Percentiles rank a stretch among this genome's conserved stretches.
These are phyloP conservation scores for Mythimna ferrago DNA, from an alignment of 2,888 invertebrate species.

Conservation along the genomic window DNA sequence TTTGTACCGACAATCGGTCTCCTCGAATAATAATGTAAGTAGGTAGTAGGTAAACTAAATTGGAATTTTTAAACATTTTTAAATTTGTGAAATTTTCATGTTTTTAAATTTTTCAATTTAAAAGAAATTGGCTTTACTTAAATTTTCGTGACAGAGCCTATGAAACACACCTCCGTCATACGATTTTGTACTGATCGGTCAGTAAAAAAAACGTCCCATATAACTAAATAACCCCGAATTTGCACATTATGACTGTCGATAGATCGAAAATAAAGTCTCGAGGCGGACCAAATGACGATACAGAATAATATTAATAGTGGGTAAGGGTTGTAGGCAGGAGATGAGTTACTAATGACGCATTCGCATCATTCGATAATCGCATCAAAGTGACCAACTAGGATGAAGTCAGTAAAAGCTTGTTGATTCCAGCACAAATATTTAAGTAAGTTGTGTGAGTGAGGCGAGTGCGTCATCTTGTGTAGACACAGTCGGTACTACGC, in stretches of 20 bases:
- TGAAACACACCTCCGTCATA: too few species aligned
- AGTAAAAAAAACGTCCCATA: too few species aligned
- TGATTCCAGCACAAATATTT: constrained; percentile 11
- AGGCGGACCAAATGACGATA: constrained; percentile 4
- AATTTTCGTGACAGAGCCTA: too few species aligned
- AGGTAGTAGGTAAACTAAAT: too few species aligned
- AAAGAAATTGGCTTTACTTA: too few species aligned
- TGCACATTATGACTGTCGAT: not conserved
- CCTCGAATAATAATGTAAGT: too few species aligned
- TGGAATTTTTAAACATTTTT: too few species aligned
- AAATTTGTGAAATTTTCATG: too few species aligned
- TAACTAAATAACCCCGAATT: not conserved
- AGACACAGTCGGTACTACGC: constrained; percentile 2
- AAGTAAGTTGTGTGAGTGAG: not conserved
- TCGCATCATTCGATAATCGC: constrained; percentile 21
- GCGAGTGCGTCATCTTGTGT: constrained; percentile 19
- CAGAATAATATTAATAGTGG: constrained; percentile 29
- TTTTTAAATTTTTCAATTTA: too few species aligned
- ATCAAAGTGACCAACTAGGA: constrained; percentile 6
- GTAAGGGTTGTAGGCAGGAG: constrained; percentile 6
- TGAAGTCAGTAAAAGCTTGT: constrained; percentile 18
- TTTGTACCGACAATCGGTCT: too few species aligned
- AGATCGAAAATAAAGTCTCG: constrained; percentile 13
- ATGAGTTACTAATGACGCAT: constrained; percentile 29
- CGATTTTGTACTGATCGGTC: too few species aligned